A percentile compares a stretch with the other conserved stretches of the same genome.
Conservation (phyloP, 2,797 vertebrate species). For the Spatula versicolor region DNA sequence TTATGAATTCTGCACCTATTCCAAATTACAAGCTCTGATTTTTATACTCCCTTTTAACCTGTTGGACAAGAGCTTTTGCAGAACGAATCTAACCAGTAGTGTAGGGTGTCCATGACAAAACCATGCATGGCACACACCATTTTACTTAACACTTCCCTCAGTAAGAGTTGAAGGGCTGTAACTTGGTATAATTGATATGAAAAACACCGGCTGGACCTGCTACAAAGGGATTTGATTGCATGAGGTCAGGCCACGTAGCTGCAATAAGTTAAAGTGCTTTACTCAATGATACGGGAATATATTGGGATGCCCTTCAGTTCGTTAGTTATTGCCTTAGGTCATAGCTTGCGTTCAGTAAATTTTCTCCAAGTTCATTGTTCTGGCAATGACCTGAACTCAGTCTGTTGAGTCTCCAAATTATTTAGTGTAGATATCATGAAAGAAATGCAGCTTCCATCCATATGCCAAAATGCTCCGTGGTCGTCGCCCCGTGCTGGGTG, state of each 20-base stretch:
- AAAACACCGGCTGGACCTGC: conserved; percentile 55
- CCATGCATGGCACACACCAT: neutral
- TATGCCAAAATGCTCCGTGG: conserved; percentile 17
- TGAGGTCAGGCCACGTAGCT: conserved; percentile 74
- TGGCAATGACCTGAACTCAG: conserved; percentile 71
- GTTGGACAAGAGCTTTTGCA: conserved; percentile 8
- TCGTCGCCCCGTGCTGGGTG: neutral
- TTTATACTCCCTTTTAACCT: neutral
- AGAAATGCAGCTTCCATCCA: conserved; percentile 39
- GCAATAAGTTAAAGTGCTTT: conserved; percentile 82
- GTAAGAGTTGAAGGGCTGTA: conserved; percentile 24
- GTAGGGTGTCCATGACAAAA: neutral
- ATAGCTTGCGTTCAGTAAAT: conserved; percentile 82
- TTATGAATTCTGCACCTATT: accelerated
- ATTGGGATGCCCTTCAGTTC: conserved; percentile 82
- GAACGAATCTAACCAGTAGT: neutral
- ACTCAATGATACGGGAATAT: conserved; percentile 74
- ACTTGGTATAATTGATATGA: conserved; percentile 55
- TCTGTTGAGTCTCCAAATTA: conserved; percentile 43
- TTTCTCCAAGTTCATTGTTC: conserved; percentile 60
- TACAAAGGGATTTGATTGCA: conserved; percentile 63
- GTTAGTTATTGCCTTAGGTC: conserved; percentile 85
- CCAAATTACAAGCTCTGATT: neutral
- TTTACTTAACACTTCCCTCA: conserved; percentile 57
- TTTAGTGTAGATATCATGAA: neutral